These are phyloP conservation scores for Mongoloraphidia duomilia DNA, from an alignment of 2,888 invertebrate genomes.

Conservation along the genomic window DNA sequence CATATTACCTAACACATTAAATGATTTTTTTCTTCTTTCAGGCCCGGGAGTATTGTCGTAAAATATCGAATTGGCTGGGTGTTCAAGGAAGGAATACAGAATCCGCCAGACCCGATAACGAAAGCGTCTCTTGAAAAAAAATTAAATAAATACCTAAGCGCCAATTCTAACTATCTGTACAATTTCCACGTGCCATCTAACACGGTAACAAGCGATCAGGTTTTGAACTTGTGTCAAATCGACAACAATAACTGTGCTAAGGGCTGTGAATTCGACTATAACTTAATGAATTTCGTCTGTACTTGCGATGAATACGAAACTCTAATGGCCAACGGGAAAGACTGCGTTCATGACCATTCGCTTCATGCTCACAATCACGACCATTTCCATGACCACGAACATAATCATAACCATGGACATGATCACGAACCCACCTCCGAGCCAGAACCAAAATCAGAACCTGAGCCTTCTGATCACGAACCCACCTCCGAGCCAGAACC, in stretches of 20 bases:
- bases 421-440: slow-evolving; percentile 16
- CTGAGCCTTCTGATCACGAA: slow-evolving; percentile 15
- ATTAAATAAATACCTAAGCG: slow-evolving; percentile 34
- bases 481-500: slow-evolving; percentile 16
- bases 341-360: slow-evolving; percentile 24
- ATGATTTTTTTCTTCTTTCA: slow-evolving; percentile 25
- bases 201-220: slow-evolving; percentile 37
- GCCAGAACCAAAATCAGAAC: slow-evolving; percentile 22
- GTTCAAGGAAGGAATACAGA: slow-evolving; percentile 33
- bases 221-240: slow-evolving; percentile 50
- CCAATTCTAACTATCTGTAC: slow-evolving; percentile 34
- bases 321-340: slow-evolving; percentile 33
- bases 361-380: slow-evolving; percentile 12
- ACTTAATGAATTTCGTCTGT: slow-evolving; percentile 46
- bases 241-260: slow-evolving; percentile 51
- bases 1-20: not conserved
- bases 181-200: slow-evolving; percentile 33
- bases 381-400: slow-evolving; percentile 22
- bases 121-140: slow-evolving; percentile 30
- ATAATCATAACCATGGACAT: slow-evolving; percentile 18
- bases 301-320: slow-evolving; percentile 42
- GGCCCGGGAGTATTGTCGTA: slow-evolving; percentile 49
- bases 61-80: slow-evolving; percentile 53
- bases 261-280: slow-evolving; percentile 50
- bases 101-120: slow-evolving; percentile 35